Base-by-base conservation (phyloP, 2,888 invertebrate species). In the Cheilosia scutellata region DNA sequence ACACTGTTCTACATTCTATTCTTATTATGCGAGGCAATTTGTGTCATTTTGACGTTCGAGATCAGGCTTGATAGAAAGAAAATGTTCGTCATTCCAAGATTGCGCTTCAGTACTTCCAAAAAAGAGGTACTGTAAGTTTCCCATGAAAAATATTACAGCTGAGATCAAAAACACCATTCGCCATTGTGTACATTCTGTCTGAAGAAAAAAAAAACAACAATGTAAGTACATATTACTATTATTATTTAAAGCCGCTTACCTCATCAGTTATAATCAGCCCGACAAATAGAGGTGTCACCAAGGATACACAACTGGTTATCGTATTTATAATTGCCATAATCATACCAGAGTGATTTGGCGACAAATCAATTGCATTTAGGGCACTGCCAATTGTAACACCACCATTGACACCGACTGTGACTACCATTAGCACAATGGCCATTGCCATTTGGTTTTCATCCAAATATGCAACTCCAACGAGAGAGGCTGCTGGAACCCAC, bases 101-200 rank as follows among this genome's bases (percentile, higher is more conserved):
- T 96, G 96, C 0, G 93, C 92, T 83, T 94, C 93, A 0, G 95
- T 94, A 20, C 94, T 94, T 11, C 95, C 95, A 90, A 95, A 96
- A 2, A 95, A 90, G 5, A 96, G 89, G 90, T 95, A 97, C 88
- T 95, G 93, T n/a, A 95, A 91, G 89, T 95, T 95, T 5, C 95
- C 95, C 44, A 95, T 90, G 82, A 96, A 93, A 89, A 96, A 96
- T 6, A 96, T 92, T 11, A 93, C 94, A 0, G 96, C 94, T 0
- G 96, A 71, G 25, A 76, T 93, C 89, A 95, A 95, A 91, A 97
- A 97, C n/a, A 96, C 95, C 74, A 94, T 94, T 83, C 94, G 94
- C 97, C 97, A 97, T 89, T 96, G 95, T 0, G 90, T 87, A 0
- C 94, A 93, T 88, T 95, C 93, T 0, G 44, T 16, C 91, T 91